phyloP scores from a whole-genome alignment of 2,113 vertebrate genomes.

The Stegastes partitus region DNA sequence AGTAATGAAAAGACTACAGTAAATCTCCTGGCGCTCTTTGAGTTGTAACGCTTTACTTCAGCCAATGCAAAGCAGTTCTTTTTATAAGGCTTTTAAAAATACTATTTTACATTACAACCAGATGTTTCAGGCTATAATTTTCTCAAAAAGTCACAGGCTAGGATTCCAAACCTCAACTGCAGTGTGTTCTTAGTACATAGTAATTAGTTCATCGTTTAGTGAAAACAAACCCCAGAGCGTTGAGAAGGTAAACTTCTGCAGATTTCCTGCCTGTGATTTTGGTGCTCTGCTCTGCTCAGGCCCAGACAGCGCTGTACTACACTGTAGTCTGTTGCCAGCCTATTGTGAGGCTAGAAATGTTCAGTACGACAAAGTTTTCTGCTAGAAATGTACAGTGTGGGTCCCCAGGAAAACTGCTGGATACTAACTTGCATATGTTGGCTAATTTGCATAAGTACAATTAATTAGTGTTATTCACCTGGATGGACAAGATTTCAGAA shows the following conservation, averaged over 20 bases:
- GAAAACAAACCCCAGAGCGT: constrained; percentile 75
- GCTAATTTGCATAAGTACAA: too few relatives aligned
- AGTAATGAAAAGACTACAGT: constrained; percentile 50
- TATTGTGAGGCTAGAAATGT: too few relatives aligned
- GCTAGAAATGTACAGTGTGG: too few relatives aligned
- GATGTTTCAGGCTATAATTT: constrained; percentile 86
- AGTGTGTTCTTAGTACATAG: constrained; percentile 79
- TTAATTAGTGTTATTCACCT: too few relatives aligned
- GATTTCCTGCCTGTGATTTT: constrained; percentile 52
- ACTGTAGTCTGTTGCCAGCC: not conserved
- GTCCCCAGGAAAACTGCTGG: too few relatives aligned
- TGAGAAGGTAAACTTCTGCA: constrained; percentile 60
- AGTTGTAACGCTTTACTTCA: constrained; percentile 39
- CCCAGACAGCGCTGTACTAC: not conserved
- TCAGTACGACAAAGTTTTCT: too few relatives aligned
- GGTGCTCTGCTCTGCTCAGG: not conserved
- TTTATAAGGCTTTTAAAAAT: constrained; percentile 84
- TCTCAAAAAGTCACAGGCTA: constrained; percentile 76
- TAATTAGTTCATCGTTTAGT: constrained; percentile 84
- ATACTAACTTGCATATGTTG: too few relatives aligned
- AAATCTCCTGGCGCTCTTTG: constrained; percentile 28
- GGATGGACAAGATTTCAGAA: too few relatives aligned
- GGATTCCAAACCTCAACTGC: constrained; percentile 82
- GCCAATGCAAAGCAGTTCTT: constrained; percentile 69
- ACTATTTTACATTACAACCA: constrained; percentile 85